Evolutionary conservation across 2,113 vertebrate genomes (phyloP), one percentile per base, ranked within the genome.

Genomic region (Eurystomus gularis): DNA sequence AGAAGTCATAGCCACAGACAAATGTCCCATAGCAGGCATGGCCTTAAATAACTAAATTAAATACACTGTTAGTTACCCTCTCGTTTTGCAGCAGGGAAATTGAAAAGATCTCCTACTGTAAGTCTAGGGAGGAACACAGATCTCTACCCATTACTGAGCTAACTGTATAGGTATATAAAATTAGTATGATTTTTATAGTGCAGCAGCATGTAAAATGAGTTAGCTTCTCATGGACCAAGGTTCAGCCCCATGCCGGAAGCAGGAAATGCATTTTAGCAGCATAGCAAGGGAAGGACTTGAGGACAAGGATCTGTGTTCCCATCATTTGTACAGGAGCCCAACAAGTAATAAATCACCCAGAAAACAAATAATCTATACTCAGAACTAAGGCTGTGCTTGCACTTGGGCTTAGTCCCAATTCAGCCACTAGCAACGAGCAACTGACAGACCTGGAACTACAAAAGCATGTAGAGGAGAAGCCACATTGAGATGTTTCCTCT

Each of bases 21-120:
- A 92, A 94, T 72, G 94, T 92, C 76, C 86, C 5, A 0, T 79
- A 78, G 61, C 86, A 71, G 79, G 39, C 54, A 52, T 58, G 28
- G 88, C 42, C 83, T 94, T 80, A 79, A 86, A 90, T 91, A 93
- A 93, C 86, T 84, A 60, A 64, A 94, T 95, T 89, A 96, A 91
- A 90, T 84, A 82, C 46, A 60, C 72, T 78, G 24, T 65, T 91
- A 82, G 61, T 54, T 89, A 87, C 37, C 40, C 40, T 89, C 61
- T 60, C 5, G 1, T 64, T 94, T 76, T 87, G 62, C 40, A 80
- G 58, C 25, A 66, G 48, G 57, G 48, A 89, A 87, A 79, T 77
- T 46, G 44, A 82, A 89, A 64, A 92, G 31, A 51, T 76, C 44
- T 72, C 58, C 70, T 65, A 51, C 26, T n/a, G 55, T 19, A 65